phyloP scores from a whole-genome alignment of 2,113 vertebrate genomes.

The Morone chrysops region DNA sequence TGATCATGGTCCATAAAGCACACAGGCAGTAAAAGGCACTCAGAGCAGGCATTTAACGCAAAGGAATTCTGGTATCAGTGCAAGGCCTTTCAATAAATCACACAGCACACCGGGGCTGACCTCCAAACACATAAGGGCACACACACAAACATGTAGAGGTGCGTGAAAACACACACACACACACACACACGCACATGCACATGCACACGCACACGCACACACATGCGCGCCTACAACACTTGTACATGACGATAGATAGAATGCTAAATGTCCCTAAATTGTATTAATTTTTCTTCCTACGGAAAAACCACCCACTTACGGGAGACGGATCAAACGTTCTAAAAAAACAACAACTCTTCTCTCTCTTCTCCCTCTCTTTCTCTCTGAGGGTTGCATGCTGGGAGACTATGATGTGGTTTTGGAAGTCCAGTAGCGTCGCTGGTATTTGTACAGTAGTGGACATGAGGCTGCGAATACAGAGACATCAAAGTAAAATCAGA shows the following conservation, averaged over 20 bases:
- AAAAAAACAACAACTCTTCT: constrained; percentile 31
- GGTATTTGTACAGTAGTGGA: constrained; percentile 77
- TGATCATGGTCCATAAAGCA: constrained; percentile 77
- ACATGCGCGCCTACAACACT: not conserved
- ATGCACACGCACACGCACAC: not conserved
- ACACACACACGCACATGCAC: no score
- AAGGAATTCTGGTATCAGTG: constrained; percentile 80
- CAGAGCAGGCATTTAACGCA: constrained; percentile 76
- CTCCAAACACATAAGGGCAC: constrained; percentile 50
- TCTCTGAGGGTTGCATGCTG: constrained; percentile 66
- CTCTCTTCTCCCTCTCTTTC: constrained; percentile 14
- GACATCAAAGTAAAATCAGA: constrained; percentile 72
- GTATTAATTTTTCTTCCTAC: constrained; percentile 39
- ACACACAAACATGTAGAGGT: constrained; percentile 37
- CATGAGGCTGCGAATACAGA: constrained; percentile 60
- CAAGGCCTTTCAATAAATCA: constrained; percentile 79
- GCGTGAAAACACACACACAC: constrained; percentile 8
- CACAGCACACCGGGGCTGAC: constrained; percentile 45
- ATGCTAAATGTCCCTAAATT: constrained; percentile 19
- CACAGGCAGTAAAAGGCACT: constrained; percentile 72
- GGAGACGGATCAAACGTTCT: constrained; percentile 65
- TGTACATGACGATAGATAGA: constrained; percentile 7
- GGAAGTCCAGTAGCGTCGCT: constrained; percentile 77
- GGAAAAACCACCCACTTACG: constrained; percentile 36
- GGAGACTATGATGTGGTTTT: constrained; percentile 80